Conservation (phyloP, 2,888 invertebrate genomes). For the Brassicogethes aeneus region DNA sequence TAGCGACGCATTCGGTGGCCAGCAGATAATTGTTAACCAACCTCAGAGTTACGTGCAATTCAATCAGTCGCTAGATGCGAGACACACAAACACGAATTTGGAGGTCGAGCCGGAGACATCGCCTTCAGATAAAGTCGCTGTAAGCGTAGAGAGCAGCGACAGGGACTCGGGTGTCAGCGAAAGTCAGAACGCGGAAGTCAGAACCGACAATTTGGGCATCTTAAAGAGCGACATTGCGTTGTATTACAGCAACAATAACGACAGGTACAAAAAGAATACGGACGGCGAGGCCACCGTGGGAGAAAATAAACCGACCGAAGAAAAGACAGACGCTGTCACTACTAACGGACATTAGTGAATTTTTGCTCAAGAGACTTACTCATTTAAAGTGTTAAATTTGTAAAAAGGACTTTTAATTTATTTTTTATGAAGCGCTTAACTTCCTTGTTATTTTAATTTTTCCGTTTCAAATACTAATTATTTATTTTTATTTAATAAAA, state of each 20-base stretch:
- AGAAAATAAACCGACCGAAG: slow-evolving; percentile 9
- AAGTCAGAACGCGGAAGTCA: slow-evolving; percentile 22
- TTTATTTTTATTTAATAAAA: too few relatives aligned
- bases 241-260: slow-evolving; percentile 41
- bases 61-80: neutral
- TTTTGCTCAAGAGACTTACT: too few relatives aligned
- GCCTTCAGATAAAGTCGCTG: slow-evolving; percentile 11
- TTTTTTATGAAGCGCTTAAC: slow-evolving; percentile 2
- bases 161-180: slow-evolving; percentile 3
- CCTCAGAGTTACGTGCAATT: slow-evolving; percentile 9
- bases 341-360: slow-evolving; percentile 1
- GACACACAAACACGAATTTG: slow-evolving; percentile 2
- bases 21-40: slow-evolving; percentile 28
- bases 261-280: slow-evolving; percentile 16
- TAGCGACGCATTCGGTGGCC: slow-evolving; percentile 21
- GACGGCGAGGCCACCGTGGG: slow-evolving; percentile 12
- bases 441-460: too few relatives aligned
- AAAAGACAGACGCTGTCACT: slow-evolving; percentile 1
- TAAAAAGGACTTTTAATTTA: neutral
- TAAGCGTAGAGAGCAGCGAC: slow-evolving; percentile 8
- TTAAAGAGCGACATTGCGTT: slow-evolving; percentile 51
- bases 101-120: slow-evolving; percentile 10
- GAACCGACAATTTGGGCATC: slow-evolving; percentile 33
- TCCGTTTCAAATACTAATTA: too few relatives aligned
- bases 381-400: neutral